Base-by-base conservation (phyloP, 2,888 invertebrate genomes). In the Panzeria rudis region DNA sequence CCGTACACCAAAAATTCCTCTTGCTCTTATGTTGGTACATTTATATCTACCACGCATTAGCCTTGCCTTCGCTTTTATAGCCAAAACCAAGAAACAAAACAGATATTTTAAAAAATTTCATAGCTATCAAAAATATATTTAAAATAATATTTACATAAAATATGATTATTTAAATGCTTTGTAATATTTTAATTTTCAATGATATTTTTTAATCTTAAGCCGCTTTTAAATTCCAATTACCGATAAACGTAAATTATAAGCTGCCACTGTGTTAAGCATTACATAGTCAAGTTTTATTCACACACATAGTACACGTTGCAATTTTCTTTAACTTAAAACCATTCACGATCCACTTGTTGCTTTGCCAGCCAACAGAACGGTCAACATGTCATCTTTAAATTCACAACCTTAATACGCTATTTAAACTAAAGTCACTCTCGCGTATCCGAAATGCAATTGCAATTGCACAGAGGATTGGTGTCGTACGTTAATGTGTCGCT, bases 401-500 rank as follows among this genome's bases (percentile, higher is more conserved):
- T 62, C 61, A 66, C 75, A 52, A 62, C 61, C 61, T 25, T 64
- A 82, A 77, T 77, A 62, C 32, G 52, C 35, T 78, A 73, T 72
- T 78, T 72, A 72, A 83, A 47, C 52, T 38, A 9, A 69, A 82
- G 61, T 59, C n/a, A 41, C 47, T 50, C 38, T 59, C 4, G 20
- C 11, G 32, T 56, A 69, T 38, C 44, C 29, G 20, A 25, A 61
- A 52, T 61, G 66, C 69, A 78, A 20, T 35, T 44, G 71, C 54
- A 35, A 59, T 59, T 35, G 35, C 15, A 54, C n/a, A 20, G 25
- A 38, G 87, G 86, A 88, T 87, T 87, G 88, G 82, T 87, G 88
- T 87, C 92, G 91, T 92, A 89, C 90, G 89, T 91, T 91, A 91
- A 91, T 91, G 89, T 91, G 91, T 92, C 92, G 90, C 91, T 89